A percentile compares a stretch with the other conserved stretches of the same genome.
Evolutionary conservation across 2,113 vertebrate genomes (phyloP).

Genomic region (Fulica atra): DNA sequence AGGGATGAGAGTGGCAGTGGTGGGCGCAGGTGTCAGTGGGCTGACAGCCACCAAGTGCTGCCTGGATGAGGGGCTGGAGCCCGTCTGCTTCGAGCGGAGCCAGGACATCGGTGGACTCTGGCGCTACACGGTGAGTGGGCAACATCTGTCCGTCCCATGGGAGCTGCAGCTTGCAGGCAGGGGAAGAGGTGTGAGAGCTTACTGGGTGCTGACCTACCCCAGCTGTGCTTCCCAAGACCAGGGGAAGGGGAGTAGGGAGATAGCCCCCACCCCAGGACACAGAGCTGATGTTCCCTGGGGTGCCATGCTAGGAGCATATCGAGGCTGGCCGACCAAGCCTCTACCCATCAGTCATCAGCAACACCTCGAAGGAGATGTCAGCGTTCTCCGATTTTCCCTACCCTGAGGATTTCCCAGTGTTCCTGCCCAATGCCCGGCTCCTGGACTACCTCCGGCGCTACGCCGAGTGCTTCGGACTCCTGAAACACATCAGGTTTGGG

Average conservation of each 20-base stretch:
- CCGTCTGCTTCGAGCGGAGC: slow-evolving; percentile 85
- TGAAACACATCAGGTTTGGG: slow-evolving; percentile 78
- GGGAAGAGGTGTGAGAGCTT: neutral
- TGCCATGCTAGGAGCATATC: slow-evolving; percentile 72
- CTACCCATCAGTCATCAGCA: slow-evolving; percentile 84
- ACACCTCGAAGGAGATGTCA: slow-evolving; percentile 90
- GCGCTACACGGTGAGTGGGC: slow-evolving; percentile 77
- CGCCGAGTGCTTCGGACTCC: slow-evolving; percentile 77
- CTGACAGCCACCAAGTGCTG: slow-evolving; percentile 83
- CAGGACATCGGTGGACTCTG: slow-evolving; percentile 83
- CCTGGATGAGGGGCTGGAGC: slow-evolving; percentile 83
- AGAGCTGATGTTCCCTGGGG: neutral
- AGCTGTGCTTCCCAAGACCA: fast-evolving
- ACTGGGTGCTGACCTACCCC: neutral
- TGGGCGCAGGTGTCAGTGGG: slow-evolving; percentile 82
- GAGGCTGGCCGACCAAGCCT: slow-evolving; percentile 75
- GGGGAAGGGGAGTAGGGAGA: fast-evolving
- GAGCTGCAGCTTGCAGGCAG: neutral
- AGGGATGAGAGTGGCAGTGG: slow-evolving; percentile 78
- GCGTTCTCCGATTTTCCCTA: slow-evolving; percentile 88
- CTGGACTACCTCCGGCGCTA: slow-evolving; percentile 83
- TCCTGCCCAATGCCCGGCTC: slow-evolving; percentile 78
- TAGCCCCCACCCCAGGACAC: fast-evolving
- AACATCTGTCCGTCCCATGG: fast-evolving
- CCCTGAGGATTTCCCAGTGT: slow-evolving; percentile 85